Percentiles rank a stretch among this genome's conserved stretches.
These are phyloP conservation scores for Hycleus phaleratus DNA, from an alignment of 1,140 invertebrate genomes.

Conservation along the genomic window DNA sequence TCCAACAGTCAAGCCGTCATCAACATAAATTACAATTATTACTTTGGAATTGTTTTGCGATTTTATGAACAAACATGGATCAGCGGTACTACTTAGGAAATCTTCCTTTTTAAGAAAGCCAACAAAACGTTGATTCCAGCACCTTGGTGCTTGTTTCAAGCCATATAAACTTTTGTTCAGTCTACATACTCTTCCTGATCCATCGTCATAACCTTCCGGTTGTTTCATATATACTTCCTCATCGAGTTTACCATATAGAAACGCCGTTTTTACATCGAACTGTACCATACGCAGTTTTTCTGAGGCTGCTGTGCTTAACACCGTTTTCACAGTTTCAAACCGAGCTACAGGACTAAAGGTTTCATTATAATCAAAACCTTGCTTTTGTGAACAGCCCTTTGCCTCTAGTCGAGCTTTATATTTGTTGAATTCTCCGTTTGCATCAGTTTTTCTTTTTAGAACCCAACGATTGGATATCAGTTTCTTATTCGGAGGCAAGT, in stretches of 20 bases:
- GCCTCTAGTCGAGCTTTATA: conserved; percentile 32
- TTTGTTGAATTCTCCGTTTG: conserved; percentile 14
- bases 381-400: conserved; percentile 26
- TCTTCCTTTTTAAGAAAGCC: conserved; percentile 22
- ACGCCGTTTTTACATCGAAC: conserved; percentile 39
- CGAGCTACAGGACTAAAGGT: conserved; percentile 35
- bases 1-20: conserved; percentile 25
- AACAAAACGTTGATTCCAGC: conserved; percentile 31
- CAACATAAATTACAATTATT: conserved; percentile 27
- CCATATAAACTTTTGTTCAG: conserved; percentile 39
- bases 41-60: conserved; percentile 1
- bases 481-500: conserved; percentile 22
- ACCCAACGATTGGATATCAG: conserved; percentile 35
- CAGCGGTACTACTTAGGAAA: conserved; percentile 22
- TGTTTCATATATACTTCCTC: conserved; percentile 41
- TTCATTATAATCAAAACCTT: conserved; percentile 30
- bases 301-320: conserved; percentile 25
- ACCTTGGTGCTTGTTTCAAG: conserved; percentile 35
- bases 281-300: conserved; percentile 18
- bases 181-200: conserved; percentile 25
- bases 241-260: conserved; percentile 39
- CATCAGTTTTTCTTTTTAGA: conserved; percentile 25
- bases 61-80: conserved; percentile 29
- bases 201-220: conserved; percentile 36
- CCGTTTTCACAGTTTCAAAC: conserved; percentile 24